Evolutionary conservation across 2,888 invertebrate genomes (phyloP).

Genomic region (Pemphredon lugubris): DNA sequence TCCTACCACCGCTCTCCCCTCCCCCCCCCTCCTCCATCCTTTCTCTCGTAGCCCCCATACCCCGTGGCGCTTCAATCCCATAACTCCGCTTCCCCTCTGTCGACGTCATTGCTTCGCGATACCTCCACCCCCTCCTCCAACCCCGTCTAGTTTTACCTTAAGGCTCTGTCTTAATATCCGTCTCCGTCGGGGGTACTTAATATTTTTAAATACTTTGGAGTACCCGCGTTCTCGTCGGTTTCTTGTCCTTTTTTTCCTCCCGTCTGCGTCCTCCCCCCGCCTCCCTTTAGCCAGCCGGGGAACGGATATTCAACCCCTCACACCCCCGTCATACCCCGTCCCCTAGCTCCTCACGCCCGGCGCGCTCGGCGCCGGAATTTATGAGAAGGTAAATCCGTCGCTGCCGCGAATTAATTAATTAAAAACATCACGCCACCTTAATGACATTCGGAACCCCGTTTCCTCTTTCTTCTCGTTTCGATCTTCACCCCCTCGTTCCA

Average conservation of each 20-base stretch:
- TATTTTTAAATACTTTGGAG: constrained; percentile 69
- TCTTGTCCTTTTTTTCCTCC: constrained; percentile 32
- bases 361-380: constrained; percentile 55
- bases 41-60: constrained; percentile 9
- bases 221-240: constrained; percentile 28
- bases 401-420: constrained; percentile 72
- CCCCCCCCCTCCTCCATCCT: constrained; percentile 13
- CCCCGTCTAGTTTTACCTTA: constrained; percentile 32
- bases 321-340: too few relatives aligned
- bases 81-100: constrained; percentile 51
- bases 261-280: constrained; percentile 30
- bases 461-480: not conserved
- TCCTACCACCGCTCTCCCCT: constrained; percentile 44
- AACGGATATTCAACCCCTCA: constrained; percentile 21
- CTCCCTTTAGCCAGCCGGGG: constrained; percentile 10
- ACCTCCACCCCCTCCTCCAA: constrained; percentile 40
- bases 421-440: constrained; percentile 70
- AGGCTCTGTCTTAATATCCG: constrained; percentile 57
- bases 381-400: constrained; percentile 64
- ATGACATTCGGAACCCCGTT: constrained; percentile 54
- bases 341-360: constrained; percentile 26
- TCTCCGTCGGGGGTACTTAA: constrained; percentile 64
- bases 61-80: constrained; percentile 49
- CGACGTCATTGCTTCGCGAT: constrained; percentile 22
- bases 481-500: not conserved